These are phyloP conservation scores for Microtus montanus DNA, from an alignment of 2,113 vertebrate species.

Conservation along the genomic window DNA sequence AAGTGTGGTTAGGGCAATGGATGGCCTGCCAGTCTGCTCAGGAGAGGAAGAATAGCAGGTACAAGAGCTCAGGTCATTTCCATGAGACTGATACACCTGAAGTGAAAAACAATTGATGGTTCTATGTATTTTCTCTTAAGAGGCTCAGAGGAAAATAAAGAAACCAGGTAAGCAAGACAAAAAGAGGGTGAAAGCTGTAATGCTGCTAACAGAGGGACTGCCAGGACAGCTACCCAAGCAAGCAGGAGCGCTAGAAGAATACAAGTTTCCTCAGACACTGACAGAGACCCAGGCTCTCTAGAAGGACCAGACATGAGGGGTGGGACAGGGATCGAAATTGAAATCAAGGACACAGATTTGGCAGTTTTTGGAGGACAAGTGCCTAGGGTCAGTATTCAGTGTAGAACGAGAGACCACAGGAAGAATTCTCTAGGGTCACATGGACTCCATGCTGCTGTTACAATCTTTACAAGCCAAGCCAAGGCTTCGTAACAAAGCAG, in stretches of 20 bases:
- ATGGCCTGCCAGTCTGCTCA: neutral
- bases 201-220: neutral
- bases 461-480: constrained; percentile 76
- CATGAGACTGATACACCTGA: neutral
- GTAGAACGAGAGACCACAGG: constrained; percentile 61
- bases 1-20: neutral
- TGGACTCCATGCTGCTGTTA: constrained; percentile 74
- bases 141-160: neutral
- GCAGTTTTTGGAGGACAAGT: constrained; percentile 77
- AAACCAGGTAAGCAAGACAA: neutral
- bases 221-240: constrained; percentile 66
- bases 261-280: constrained; percentile 76
- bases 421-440: constrained; percentile 29
- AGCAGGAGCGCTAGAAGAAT: constrained; percentile 75
- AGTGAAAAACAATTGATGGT: neutral
- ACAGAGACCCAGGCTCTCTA: constrained; percentile 72
- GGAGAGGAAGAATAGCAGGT: neutral
- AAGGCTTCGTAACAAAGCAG: constrained; percentile 72
- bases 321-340: constrained; percentile 74
- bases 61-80: neutral
- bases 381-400: constrained; percentile 77
- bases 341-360: constrained; percentile 75
- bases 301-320: constrained; percentile 74
- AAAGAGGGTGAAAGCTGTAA: constrained; percentile 69
- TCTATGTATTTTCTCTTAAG: neutral